Conservation (phyloP, 2,888 invertebrate species). For the Chaetogeoica ovagalla region DNA sequence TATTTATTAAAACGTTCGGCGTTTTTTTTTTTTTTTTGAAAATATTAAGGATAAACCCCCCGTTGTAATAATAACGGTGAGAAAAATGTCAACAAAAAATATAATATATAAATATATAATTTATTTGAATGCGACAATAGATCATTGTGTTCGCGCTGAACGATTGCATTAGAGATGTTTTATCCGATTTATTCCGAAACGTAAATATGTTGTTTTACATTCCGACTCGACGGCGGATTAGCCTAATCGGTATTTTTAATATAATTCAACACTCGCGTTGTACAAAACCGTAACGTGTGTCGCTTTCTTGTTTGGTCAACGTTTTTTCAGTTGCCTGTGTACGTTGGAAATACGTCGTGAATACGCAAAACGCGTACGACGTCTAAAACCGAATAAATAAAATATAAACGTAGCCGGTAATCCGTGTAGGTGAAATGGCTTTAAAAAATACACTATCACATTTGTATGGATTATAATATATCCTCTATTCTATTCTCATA, state of each 20-base stretch:
- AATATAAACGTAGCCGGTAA: not conserved
- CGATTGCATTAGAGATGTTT: not conserved
- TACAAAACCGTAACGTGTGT: not conserved
- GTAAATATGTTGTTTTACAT: not conserved
- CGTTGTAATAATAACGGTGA: too few relatives aligned
- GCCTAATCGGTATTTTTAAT: too few relatives aligned
- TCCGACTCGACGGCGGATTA: not conserved
- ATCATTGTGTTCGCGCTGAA: slow-evolving; percentile 17
- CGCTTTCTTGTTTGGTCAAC: not conserved
- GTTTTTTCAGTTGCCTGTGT: not conserved
- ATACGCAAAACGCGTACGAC: not conserved
- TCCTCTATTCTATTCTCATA: not conserved
- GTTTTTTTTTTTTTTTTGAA: too few relatives aligned
- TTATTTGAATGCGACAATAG: not conserved
- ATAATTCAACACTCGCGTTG: not conserved
- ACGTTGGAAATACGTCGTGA: not conserved
- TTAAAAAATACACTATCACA: not conserved
- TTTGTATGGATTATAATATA: not conserved
- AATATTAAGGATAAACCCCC: too few relatives aligned
- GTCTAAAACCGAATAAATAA: not conserved
- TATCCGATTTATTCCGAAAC: slow-evolving; percentile 9
- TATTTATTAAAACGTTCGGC: too few relatives aligned
- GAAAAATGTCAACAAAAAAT: too few relatives aligned
- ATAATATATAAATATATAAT: too few relatives aligned
- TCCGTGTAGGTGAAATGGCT: not conserved